Evolutionary conservation across 2,888 invertebrate genomes (phyloP).

Genomic region (Gymnocheta viridis): DNA sequence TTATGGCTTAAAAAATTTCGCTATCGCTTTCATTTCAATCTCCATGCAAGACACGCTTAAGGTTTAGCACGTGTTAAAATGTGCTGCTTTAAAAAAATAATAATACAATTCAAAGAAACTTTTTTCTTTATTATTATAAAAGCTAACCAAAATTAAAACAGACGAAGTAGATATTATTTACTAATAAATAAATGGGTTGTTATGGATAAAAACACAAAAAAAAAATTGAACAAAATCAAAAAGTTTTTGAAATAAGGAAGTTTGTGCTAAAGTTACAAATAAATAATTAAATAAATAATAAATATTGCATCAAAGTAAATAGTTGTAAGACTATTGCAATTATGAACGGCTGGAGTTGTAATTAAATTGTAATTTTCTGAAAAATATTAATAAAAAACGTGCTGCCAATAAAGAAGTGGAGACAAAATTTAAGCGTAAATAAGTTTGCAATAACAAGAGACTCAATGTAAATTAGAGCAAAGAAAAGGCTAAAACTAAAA

Average conservation of each 20-base stretch:
- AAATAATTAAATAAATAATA: conserved; percentile 36
- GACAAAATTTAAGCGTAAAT: background rate
- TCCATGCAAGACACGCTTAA: background rate
- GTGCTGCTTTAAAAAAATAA: background rate
- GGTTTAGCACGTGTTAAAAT: conserved; percentile 46
- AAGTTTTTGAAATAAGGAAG: conserved; percentile 52
- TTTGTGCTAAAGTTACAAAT: conserved; percentile 27
- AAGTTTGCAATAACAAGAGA: background rate
- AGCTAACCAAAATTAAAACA: conserved; percentile 19
- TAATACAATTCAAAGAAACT: conserved; percentile 7
- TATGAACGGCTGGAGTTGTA: background rate
- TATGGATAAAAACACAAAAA: background rate
- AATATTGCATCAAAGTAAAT: conserved; percentile 14
- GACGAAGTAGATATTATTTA: background rate
- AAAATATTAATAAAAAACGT: conserved; percentile 10
- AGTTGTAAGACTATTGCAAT: background rate
- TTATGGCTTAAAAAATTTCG: background rate
- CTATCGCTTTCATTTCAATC: conserved; percentile 8
- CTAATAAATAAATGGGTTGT: background rate
- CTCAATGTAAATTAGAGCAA: background rate
- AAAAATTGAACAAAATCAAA: conserved; percentile 17
- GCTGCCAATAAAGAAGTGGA: conserved; percentile 6
- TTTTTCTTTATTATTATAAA: background rate
- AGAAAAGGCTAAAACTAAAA: background rate
- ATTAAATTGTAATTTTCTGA: background rate